These are phyloP conservation scores for Chrysemys picta DNA, from an alignment of 2,113 vertebrate species.

Conservation along the genomic window DNA sequence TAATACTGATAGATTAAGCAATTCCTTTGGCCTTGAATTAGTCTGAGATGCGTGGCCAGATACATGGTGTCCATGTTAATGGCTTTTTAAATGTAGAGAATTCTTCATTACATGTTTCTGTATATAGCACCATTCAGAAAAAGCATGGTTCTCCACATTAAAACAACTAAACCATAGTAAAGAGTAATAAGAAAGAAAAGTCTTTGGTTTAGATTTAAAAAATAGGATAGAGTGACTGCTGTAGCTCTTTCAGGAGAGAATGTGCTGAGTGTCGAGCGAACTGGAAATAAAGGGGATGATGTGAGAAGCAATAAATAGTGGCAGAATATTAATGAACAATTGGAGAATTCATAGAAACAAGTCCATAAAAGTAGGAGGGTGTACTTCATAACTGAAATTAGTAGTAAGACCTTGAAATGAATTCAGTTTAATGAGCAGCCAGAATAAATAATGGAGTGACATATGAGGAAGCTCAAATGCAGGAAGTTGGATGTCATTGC, in stretches of 20 bases:
- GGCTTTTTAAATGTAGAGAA: not conserved
- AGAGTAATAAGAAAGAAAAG: not conserved
- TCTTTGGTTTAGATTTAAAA: not conserved
- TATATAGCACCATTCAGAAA: not conserved
- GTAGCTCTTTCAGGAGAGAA: not conserved
- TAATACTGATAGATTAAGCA: not conserved
- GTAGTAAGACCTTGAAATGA: not conserved
- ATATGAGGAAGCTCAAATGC: not conserved
- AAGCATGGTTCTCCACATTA: not conserved
- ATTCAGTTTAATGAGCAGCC: not conserved
- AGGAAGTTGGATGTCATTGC: accelerated
- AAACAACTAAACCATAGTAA: not conserved
- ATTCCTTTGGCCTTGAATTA: not conserved
- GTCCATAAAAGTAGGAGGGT: not conserved
- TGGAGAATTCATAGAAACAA: not conserved
- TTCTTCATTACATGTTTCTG: not conserved
- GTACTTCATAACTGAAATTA: not conserved
- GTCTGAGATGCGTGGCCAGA: not conserved
- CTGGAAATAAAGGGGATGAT: not conserved
- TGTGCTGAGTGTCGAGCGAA: not conserved
- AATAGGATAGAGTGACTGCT: not conserved
- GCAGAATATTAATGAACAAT: not conserved
- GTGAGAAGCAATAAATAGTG: not conserved
- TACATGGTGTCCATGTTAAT: not conserved
- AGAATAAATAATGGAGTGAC: too few relatives aligned